Evolutionary conservation across 1,140 invertebrate species (phyloP).

Genomic region (Caerostris darwini): DNA sequence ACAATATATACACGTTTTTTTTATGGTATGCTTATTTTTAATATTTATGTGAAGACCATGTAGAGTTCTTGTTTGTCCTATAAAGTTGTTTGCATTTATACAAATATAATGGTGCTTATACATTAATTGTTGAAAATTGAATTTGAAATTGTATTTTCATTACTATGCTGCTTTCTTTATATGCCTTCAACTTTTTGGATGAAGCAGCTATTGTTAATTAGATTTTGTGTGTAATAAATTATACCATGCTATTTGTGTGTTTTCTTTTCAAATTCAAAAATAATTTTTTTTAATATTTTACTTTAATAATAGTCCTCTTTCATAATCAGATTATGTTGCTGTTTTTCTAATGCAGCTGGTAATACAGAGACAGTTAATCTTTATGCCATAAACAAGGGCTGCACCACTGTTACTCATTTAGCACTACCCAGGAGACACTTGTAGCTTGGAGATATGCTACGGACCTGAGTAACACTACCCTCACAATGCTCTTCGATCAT

Average conservation of each 20-base stretch:
- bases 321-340: too few relatives aligned
- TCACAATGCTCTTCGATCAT: too few relatives aligned
- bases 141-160: slow-evolving; percentile 77
- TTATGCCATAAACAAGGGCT: too few relatives aligned
- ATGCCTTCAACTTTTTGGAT: slow-evolving; percentile 76
- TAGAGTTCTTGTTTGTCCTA: slow-evolving; percentile 76
- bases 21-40: slow-evolving; percentile 44
- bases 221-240: slow-evolving; percentile 76
- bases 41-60: slow-evolving; percentile 55
- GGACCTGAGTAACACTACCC: too few relatives aligned
- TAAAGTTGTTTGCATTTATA: slow-evolving; percentile 76
- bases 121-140: slow-evolving; percentile 76
- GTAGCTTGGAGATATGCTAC: too few relatives aligned
- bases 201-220: slow-evolving; percentile 77
- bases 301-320: too few relatives aligned
- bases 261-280: background rate
- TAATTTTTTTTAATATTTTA: too few relatives aligned
- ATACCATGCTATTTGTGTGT: slow-evolving; percentile 50
- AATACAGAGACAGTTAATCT: too few relatives aligned
- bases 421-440: too few relatives aligned
- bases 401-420: too few relatives aligned
- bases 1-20: slow-evolving; percentile 33
- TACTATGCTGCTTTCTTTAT: slow-evolving; percentile 76
- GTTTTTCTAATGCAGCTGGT: too few relatives aligned
- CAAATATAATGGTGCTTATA: slow-evolving; percentile 77